A percentile compares a stretch with the other conserved stretches of the same genome.
Conservation (phyloP, 2,888 invertebrate genomes). For the Erannis defoliaria region DNA sequence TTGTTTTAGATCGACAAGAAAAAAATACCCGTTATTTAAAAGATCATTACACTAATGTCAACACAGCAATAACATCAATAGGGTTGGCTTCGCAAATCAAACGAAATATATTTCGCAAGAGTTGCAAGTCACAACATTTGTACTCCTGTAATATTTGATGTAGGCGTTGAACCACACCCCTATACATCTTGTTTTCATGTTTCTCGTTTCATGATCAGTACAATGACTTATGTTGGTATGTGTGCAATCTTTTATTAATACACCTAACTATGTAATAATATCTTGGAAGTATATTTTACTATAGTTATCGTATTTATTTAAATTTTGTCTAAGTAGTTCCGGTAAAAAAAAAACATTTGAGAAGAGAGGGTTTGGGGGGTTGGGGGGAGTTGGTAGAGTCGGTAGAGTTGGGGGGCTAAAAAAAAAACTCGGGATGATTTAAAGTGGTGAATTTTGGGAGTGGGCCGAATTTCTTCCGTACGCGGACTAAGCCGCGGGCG, state of each 20-base stretch:
- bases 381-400: too few species aligned
- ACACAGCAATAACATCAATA: slow-evolving; percentile 20
- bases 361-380: too few species aligned
- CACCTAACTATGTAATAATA: too few species aligned
- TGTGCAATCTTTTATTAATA: not conserved
- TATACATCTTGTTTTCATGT: slow-evolving; percentile 46
- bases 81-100: slow-evolving; percentile 22
- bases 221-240: slow-evolving; percentile 1
- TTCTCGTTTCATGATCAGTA: slow-evolving; percentile 31
- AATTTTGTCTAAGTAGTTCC: too few species aligned
- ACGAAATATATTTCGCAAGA: slow-evolving; percentile 14
- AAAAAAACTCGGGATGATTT: too few species aligned
- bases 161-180: slow-evolving; percentile 38
- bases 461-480: too few species aligned
- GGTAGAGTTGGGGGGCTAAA: too few species aligned
- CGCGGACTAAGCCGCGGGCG: too few species aligned
- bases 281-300: too few species aligned
- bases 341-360: too few species aligned
- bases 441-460: too few species aligned
- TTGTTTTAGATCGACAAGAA: slow-evolving; percentile 1
- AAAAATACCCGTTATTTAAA: slow-evolving; percentile 4
- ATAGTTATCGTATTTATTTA: too few species aligned
- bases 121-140: slow-evolving; percentile 21
- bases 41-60: slow-evolving; percentile 2
- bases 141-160: slow-evolving; percentile 13